These are phyloP conservation scores for Tautogolabrus adspersus DNA, from an alignment of 2,113 vertebrate genomes.

Conservation along the genomic window DNA sequence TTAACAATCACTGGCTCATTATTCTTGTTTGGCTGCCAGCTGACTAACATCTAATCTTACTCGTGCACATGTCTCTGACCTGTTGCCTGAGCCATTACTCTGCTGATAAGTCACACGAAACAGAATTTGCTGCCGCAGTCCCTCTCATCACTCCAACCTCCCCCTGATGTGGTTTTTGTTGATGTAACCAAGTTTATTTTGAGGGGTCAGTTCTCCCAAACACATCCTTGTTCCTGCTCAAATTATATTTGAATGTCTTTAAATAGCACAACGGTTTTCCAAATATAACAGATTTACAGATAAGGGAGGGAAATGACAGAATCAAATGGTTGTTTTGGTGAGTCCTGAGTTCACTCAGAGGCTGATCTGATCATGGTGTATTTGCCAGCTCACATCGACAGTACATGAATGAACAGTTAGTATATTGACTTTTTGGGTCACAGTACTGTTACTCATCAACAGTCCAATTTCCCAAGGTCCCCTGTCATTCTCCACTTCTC, in stretches of 20 bases:
- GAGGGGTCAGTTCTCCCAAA: neutral
- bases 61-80: neutral
- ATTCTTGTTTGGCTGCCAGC: neutral
- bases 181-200: neutral
- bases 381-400: neutral
- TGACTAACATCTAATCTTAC: conserved; percentile 3
- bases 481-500: no score
- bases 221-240: neutral
- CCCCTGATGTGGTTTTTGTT: neutral
- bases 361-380: neutral
- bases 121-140: neutral
- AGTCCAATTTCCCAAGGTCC: no score
- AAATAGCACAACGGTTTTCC: neutral
- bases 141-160: neutral
- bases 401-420: no score
- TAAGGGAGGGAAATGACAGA: neutral
- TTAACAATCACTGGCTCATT: neutral
- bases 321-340: neutral
- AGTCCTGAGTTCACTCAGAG: neutral
- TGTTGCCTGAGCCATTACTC: neutral
- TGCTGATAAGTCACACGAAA: neutral
- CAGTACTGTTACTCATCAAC: no score
- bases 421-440: no score
- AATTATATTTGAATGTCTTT: neutral
- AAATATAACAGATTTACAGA: neutral